Base-by-base conservation (phyloP, 2,113 vertebrate species). In the Nanorana parkeri region DNA sequence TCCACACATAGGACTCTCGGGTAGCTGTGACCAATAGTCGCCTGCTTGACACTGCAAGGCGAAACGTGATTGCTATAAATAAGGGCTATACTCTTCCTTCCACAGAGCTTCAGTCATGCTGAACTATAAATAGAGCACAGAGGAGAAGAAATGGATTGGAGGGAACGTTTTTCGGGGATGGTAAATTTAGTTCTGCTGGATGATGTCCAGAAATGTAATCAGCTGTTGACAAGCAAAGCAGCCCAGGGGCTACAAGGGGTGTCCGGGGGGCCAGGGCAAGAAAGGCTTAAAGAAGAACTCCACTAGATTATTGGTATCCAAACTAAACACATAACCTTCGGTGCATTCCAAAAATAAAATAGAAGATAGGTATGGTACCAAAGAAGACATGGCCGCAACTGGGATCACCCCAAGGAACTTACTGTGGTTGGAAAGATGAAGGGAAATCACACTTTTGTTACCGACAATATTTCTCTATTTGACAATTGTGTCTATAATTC, bases 51-150 rank as follows among this genome's bases (percentile, higher is more conserved):
- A 60, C 17, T 71, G 56, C 51, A 5, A 60, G 47, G 69, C 36
- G 24, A 71, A 77, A 71, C 66, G 56, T 71, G 63, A 71, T 28
- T 3, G 56, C 67, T 80, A 80, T 72, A 81, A 81, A 81, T 81
- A 73, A 23, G 5, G n/a, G 6, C 55, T 20, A 19, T 41, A 21
- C 55, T 54, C 41, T 28, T 61, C 21, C 67, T 80, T 51, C 55
- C 78, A 47, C 56, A 52, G 20, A 21, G 67, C 54, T 80, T 19
- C 21, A 51, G 54, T 61, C 78, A 71, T 41, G 28, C 68, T 32
- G 58, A 17, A 64, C 68, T 81, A 81, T 28, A 81, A 81, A 81
- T 81, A 81, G 78, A 81, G 68, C 15, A 29, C 17, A 29, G 20
- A 56, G 29, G 52, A 52, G 28, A 61, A 80, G 58, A 41, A 65